phyloP scores from a whole-genome alignment of 2,888 invertebrate genomes.

The Megaustenia siamemsis region DNA sequence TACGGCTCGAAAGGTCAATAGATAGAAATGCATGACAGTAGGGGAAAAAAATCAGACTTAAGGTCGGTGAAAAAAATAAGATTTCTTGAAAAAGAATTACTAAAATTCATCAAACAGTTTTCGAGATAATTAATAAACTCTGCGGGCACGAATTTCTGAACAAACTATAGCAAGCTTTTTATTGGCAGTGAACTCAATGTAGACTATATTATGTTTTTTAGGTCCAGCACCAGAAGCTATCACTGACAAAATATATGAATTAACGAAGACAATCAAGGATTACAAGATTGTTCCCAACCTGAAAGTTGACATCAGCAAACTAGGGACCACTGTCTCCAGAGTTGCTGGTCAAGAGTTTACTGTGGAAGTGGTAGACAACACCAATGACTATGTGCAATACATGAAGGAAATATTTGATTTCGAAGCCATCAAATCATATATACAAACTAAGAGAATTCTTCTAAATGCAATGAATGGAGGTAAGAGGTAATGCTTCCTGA shows the following conservation, averaged over 20 bases:
- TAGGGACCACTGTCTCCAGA: slow-evolving; percentile 85
- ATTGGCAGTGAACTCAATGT: not conserved
- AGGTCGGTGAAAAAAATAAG: too few species aligned
- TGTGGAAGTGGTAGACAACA: slow-evolving; percentile 91
- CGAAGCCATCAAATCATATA: slow-evolving; percentile 86
- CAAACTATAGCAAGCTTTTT: too few species aligned
- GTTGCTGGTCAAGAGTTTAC: slow-evolving; percentile 75
- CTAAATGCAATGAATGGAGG: slow-evolving; percentile 97
- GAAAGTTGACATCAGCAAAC: slow-evolving; percentile 83
- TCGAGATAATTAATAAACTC: too few species aligned
- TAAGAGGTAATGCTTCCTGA: too few species aligned
- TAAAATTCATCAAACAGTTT: too few species aligned
- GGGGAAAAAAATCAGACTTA: too few species aligned
- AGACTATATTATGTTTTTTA: slow-evolving; percentile 62
- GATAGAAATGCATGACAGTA: too few species aligned
- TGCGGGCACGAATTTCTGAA: too few species aligned
- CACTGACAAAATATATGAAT: slow-evolving; percentile 92
- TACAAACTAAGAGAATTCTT: slow-evolving; percentile 87
- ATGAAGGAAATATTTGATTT: slow-evolving; percentile 99
- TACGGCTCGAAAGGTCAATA: too few species aligned
- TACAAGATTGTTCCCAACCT: slow-evolving; percentile 91
- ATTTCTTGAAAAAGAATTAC: too few species aligned
- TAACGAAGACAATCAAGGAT: slow-evolving; percentile 88
- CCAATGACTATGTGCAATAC: slow-evolving; percentile 90
- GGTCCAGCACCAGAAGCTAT: slow-evolving; percentile 94